These are phyloP conservation scores for Drosophila athabasca DNA, from an alignment of 1,140 invertebrate genomes.

Conservation along the genomic window DNA sequence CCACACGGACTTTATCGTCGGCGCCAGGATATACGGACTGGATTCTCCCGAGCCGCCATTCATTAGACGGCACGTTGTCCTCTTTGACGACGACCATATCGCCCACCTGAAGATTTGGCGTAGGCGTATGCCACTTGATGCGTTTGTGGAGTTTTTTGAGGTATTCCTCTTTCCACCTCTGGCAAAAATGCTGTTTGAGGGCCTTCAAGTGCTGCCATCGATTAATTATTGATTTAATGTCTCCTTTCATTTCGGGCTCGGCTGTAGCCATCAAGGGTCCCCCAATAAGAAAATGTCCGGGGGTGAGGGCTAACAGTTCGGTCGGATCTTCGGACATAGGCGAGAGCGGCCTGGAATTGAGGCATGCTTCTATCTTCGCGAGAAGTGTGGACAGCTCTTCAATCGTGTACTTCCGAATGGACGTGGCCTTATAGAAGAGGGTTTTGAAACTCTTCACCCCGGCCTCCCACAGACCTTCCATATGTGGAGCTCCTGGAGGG, in stretches of 20 bases:
- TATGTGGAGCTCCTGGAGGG: no score
- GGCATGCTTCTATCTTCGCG: conserved; percentile 49
- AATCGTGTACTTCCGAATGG: no score
- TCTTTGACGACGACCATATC: neutral
- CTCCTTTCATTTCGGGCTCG: neutral
- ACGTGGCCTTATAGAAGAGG: no score
- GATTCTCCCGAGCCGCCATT: no score
- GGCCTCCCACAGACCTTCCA: no score
- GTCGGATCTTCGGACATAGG: neutral
- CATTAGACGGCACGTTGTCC: neutral
- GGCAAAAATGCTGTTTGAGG: no score
- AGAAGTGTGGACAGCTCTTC: conserved; percentile 51
- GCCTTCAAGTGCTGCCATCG: conserved; percentile 1
- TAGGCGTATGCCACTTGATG: no score
- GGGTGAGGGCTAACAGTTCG: neutral
- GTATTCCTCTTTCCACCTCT: neutral
- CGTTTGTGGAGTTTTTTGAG: neutral
- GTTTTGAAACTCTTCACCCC: no score
- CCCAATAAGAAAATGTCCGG: neutral
- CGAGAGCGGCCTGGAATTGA: conserved; percentile 1
- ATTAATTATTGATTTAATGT: neutral
- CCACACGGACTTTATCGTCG: no score
- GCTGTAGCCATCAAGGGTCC: neutral
- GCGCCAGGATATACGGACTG: no score
- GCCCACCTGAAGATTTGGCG: neutral